Evolutionary conservation across 2,797 vertebrate species (phyloP).

Genomic region (Natrix natrix): DNA sequence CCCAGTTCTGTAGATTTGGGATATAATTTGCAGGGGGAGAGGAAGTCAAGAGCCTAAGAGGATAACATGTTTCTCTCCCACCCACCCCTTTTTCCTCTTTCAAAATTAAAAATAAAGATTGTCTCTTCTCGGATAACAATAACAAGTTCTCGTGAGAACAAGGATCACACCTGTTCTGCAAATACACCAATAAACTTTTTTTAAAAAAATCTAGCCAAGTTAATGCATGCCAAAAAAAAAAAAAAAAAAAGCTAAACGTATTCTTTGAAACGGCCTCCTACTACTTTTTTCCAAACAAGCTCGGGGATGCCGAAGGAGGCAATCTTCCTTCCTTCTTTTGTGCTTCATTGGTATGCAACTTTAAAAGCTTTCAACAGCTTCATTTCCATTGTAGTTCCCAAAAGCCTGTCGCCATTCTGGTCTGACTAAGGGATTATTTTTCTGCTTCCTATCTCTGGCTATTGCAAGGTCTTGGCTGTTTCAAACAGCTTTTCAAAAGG

Average conservation of each 20-base stretch:
- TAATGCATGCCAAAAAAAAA: slow-evolving; percentile 67
- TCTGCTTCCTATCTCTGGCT: slow-evolving; percentile 60
- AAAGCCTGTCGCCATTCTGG: slow-evolving; percentile 44
- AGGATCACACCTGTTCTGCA: slow-evolving; percentile 79
- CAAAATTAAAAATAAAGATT: slow-evolving; percentile 9
- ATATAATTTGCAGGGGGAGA: background rate
- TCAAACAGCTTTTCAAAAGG: slow-evolving; percentile 55
- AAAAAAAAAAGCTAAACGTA: slow-evolving; percentile 67
- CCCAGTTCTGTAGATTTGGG: background rate
- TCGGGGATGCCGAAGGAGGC: slow-evolving; percentile 58
- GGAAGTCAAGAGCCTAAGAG: background rate
- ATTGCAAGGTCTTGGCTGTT: slow-evolving; percentile 38
- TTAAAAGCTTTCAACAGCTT: slow-evolving; percentile 76
- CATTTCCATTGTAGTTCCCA: slow-evolving; percentile 69
- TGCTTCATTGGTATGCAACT: slow-evolving; percentile 62
- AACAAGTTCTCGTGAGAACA: background rate
- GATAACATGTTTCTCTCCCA: background rate
- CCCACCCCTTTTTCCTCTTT: background rate
- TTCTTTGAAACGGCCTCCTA: slow-evolving; percentile 73
- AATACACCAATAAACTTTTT: slow-evolving; percentile 76
- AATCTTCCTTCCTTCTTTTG: slow-evolving; percentile 85
- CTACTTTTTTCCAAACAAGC: slow-evolving; percentile 57
- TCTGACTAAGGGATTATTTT: slow-evolving; percentile 57
- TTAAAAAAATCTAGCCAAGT: slow-evolving; percentile 60
- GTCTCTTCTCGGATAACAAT: slow-evolving; percentile 9